phyloP scores from a whole-genome alignment of 2,888 invertebrate species.

The Drosophila fulvimacula region DNA sequence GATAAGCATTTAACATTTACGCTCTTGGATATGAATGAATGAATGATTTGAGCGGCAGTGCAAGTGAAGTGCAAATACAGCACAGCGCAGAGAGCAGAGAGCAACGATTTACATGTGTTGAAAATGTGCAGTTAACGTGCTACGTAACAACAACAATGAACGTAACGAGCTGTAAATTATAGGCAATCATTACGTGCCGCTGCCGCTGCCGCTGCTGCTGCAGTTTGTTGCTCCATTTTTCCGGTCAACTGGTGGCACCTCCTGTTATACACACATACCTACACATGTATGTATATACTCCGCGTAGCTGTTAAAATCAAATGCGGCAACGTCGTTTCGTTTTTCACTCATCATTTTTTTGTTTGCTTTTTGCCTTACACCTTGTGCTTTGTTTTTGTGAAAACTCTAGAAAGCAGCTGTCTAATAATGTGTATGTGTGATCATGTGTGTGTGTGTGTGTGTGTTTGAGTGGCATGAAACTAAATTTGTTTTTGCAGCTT shows the following conservation, averaged over 20 bases:
- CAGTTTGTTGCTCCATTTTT: constrained; percentile 57
- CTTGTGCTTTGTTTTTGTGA: constrained; percentile 43
- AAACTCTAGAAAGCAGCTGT: constrained; percentile 55
- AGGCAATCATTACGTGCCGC: constrained; percentile 53
- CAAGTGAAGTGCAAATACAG: constrained; percentile 11
- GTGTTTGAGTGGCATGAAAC: constrained; percentile 43
- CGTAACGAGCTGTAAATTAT: constrained; percentile 59
- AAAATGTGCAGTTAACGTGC: constrained; percentile 46
- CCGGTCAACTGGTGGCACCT: constrained; percentile 54
- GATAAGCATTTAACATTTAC: constrained; percentile 48
- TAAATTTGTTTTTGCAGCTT: constrained; percentile 62
- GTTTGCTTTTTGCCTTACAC: constrained; percentile 28
- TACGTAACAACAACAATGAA: constrained; percentile 22
- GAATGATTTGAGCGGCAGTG: constrained; percentile 14
- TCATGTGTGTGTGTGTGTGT: background rate
- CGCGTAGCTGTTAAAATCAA: constrained; percentile 15
- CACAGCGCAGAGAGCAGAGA: constrained; percentile 25
- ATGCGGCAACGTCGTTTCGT: constrained; percentile 22
- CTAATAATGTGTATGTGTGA: constrained; percentile 1
- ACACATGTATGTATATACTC: background rate
- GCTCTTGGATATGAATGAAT: constrained; percentile 22
- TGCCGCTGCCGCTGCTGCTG: constrained; percentile 39
- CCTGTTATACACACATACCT: background rate
- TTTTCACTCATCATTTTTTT: constrained; percentile 30
- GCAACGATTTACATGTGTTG: constrained; percentile 11